Evolutionary conservation across 2,888 invertebrate species (phyloP), one percentile per base, ranked within the genome.

Genomic region (Gymnoscelis rufifasciata): DNA sequence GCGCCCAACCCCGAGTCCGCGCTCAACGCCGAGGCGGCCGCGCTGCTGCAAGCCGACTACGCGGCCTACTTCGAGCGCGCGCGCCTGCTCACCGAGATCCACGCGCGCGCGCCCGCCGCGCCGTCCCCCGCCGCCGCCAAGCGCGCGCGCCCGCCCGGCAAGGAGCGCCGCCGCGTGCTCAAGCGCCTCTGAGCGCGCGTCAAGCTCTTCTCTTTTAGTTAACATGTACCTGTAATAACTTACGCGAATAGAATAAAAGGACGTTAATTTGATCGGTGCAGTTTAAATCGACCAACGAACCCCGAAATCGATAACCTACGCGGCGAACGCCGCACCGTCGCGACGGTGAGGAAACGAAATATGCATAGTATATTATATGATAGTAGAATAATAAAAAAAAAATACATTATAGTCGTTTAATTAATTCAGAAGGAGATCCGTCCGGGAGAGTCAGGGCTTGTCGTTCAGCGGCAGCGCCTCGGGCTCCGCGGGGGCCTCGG

Each of bases 1-100:
- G 97, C 97, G 75, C 98, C 98, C 73, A 98, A 98, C 91, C 93
- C 97, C 4, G 98, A 98, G 86, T 98, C 97, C 46, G 98, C 98
- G 61, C 91, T 98, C 62, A 98, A 98, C 81, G 98, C 97, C 76
- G 98, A 98, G 84, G 98, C 98, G 44, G 98, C 97, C 11, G 97
- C 96, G 84, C 89, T 98, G 77, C 89, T 98, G 58, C 90, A 97
- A 64, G 97, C 97, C 86, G 93, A 93, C 69, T 98, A 98, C 81
- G 95, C 96, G 77, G 96, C 95, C 80, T 98, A 98, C 89, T 96
- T 93, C 51, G 72, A 73, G 60, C 84, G 86, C 71, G 86, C 86
- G 60, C 68, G 71, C 62, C 78, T 86, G 67, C 78, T 79, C 62
- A 83, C 84, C 47, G 84, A 86, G 59, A 84, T 86, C 7, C 86